Base-by-base conservation (phyloP, 2,113 vertebrate species). In the Peucedramus taeniatus region DNA sequence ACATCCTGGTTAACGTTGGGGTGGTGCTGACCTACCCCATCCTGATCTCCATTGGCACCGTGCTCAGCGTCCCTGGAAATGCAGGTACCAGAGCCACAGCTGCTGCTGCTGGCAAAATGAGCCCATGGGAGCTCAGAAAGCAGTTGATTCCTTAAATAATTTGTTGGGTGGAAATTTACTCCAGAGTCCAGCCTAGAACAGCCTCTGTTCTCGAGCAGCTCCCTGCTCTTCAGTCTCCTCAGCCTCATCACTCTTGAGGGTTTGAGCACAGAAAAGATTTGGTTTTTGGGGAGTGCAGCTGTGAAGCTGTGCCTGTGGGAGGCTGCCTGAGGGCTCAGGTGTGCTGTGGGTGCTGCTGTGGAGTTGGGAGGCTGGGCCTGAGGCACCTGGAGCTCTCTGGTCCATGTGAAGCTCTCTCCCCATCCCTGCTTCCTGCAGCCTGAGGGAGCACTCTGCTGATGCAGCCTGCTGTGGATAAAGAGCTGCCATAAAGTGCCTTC, bases 31-130 rank as follows among this genome's bases (percentile, higher is more conserved):
- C 99, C 2, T 99, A 99, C 97, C 99, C 99, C 75, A 99, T 99
- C 74, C 98, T 99, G 89, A 99, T 99, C 97, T 99, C 99, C 50
- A 99, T 99, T 1, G 99, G 99, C 90, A 99, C 99, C 3, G 98
- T 99, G 94, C 99, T 99, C 96, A 99, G 99, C 15, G 99, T 99
- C 86, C 99, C 99, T 22, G 99, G 99, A 49, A 99, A 99, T 68
- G 99, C 99, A 98, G 99, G 99, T 99, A 97, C 35, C 12, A 39
- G 30, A 31, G 5, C 44, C 14, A 0, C 1, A 2, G 22, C 39
- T 11, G 15, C 54, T 57, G 53, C 9, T 39, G 64, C 21, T 77
- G 51, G 23, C 11, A 35, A 23, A n/a, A 15, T 0, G 12, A 69
- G 12, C 69, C 20, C 37, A 0, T 0, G 10, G 57, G 39, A 51